Evolutionary conservation across 1,140 invertebrate species (phyloP).

Genomic region (Argopecten irradians): DNA sequence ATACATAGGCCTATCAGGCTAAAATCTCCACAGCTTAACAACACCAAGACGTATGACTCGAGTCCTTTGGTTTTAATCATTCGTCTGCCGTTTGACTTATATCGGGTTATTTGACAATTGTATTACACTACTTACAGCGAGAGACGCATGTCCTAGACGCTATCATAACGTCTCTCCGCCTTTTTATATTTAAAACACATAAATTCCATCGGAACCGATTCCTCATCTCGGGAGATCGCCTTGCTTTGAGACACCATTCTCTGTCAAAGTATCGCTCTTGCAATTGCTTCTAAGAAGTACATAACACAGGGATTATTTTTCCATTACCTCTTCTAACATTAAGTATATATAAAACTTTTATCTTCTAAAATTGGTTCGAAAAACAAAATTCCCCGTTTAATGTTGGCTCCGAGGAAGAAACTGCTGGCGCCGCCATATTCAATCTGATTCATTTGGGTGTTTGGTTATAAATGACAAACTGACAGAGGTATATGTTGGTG

Average conservation of each 20-base stretch:
- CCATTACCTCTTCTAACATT: constrained; percentile 6
- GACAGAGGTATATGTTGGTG: constrained; percentile 7
- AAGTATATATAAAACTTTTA: constrained; percentile 19
- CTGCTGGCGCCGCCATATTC: constrained; percentile 19
- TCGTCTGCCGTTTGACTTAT: background rate
- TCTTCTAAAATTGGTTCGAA: constrained; percentile 22
- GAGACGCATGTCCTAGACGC: background rate
- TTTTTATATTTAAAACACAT: constrained; percentile 19
- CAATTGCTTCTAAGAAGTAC: constrained; percentile 16
- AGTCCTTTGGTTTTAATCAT: background rate
- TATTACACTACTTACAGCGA: background rate
- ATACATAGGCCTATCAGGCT: no score
- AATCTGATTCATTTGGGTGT: constrained; percentile 17
- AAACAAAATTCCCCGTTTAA: constrained; percentile 22
- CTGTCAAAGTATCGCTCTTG: background rate
- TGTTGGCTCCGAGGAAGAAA: constrained; percentile 8
- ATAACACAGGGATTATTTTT: constrained; percentile 2
- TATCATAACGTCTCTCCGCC: background rate
- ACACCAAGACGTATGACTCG: no score
- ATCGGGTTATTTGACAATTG: background rate
- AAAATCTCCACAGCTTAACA: no score
- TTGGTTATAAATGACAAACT: constrained; percentile 16
- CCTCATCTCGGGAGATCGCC: background rate
- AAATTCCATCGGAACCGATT: background rate
- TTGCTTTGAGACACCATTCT: background rate